Base-by-base conservation (phyloP, 1,140 invertebrate species). In the Uloborus diversus region DNA sequence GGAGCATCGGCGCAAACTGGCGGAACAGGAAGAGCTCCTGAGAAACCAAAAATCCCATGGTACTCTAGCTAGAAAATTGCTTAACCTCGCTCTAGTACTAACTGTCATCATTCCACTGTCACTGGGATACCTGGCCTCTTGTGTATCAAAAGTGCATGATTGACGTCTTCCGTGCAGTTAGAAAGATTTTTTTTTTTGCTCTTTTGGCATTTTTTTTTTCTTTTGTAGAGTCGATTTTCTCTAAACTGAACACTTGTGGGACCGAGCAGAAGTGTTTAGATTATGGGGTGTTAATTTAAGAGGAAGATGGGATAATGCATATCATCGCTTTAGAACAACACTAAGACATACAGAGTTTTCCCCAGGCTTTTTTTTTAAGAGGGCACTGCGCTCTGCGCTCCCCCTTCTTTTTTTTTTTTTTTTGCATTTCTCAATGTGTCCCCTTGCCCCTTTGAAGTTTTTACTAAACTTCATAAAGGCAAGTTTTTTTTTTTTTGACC, bases 1-100 rank as follows among this genome's bases (percentile, higher is more conserved):
- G 84, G 71, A 84, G 82, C 68, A 87, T 85, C 84, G 86, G 85
- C 68, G 81, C 83, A 25, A 85, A 82, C 82, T 82, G 42, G 47
- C 47, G n/a, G 76, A 79, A 20, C 62, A 79, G 42, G 76, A 79
- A 28, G 61, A 78, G 42, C 14, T 69, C 4, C 13, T 33, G 37
- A 79, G 69, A 79, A 66, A 23, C 23, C 37, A 57, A 13, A 68
- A 68, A 42, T 27, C 49, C 35, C 33, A 79, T 79, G 76, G 76
- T 79, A 79, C 62, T 42, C 53, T 59, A 65, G 62, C 30, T 30
- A 78, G 42, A 33, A n/a, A 23, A 27, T 37, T 78, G 33, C 56
- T 53, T 51, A 25, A 42, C 42, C 37, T 78, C 17, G 57, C 62
- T 56, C 17, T 78, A 53, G 49, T 25, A 78, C 62, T 78, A 78